These are phyloP conservation scores for Dolomedes plantarius DNA, from an alignment of 2,888 invertebrate species.

Conservation along the genomic window DNA sequence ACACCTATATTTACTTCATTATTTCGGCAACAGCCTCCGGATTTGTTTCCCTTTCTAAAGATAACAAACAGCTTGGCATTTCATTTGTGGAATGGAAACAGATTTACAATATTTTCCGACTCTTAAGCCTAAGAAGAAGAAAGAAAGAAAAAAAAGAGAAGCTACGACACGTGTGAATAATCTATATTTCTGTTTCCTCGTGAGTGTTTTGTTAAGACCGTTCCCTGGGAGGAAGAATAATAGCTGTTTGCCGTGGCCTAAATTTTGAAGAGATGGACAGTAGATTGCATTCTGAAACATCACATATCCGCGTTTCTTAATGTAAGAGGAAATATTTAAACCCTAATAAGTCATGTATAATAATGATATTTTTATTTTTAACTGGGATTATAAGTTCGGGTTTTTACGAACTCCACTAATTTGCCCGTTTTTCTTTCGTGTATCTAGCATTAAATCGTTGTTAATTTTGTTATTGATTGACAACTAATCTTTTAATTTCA, in stretches of 20 bases:
- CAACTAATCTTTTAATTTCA: too few species aligned
- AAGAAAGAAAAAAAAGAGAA: not conserved
- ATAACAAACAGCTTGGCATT: not conserved
- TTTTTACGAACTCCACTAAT: too few species aligned
- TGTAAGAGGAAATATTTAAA: not conserved
- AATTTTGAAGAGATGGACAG: not conserved
- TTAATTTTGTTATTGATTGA: too few species aligned
- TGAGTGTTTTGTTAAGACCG: not conserved
- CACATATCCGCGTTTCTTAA: not conserved
- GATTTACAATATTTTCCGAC: too few species aligned
- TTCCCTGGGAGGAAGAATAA: not conserved
- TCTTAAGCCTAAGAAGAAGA: too few species aligned
- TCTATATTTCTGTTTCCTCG: not conserved
- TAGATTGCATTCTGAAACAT: not conserved
- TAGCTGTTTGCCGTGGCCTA: not conserved
- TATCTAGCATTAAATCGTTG: too few species aligned
- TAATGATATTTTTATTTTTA: too few species aligned
- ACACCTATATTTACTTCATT: too few species aligned
- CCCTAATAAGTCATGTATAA: too few species aligned
- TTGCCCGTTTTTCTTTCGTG: too few species aligned
- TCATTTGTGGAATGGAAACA: not conserved
- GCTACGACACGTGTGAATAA: not conserved
- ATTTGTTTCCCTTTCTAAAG: not conserved
- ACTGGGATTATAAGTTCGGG: too few species aligned
- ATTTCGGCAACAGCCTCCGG: not conserved